phyloP scores from a whole-genome alignment of 2,113 vertebrate species.

The Eulacestoma nigropectus region DNA sequence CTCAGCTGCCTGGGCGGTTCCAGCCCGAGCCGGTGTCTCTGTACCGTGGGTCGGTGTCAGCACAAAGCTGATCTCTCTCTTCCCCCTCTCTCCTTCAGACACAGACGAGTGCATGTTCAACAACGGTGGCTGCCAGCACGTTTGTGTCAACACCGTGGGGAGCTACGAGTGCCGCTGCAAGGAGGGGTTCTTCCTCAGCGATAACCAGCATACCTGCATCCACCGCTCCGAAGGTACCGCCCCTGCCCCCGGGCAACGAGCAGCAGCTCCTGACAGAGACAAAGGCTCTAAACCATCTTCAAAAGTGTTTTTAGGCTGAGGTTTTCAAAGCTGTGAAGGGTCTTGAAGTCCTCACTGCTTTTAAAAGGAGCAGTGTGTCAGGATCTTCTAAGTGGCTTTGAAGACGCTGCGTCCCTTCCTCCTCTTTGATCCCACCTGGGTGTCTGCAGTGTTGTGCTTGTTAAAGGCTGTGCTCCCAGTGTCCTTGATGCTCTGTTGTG shows the following conservation, averaged over 20 bases:
- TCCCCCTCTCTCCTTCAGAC: constrained; percentile 55
- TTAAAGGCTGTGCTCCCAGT: neutral
- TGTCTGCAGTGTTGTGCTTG: neutral
- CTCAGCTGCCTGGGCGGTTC: neutral
- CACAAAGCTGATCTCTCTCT: neutral
- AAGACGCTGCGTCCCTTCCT: neutral
- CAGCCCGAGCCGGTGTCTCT: fast-evolving
- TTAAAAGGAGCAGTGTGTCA: neutral
- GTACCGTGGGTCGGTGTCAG: fast-evolving
- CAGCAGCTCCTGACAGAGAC: neutral
- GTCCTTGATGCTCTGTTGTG: neutral
- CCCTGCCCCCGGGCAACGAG: neutral
- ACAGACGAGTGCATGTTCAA: constrained; percentile 85
- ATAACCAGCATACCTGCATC: constrained; percentile 98
- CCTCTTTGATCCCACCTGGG: neutral
- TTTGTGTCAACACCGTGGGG: constrained; percentile 91
- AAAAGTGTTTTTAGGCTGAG: neutral
- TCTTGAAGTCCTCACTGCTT: neutral
- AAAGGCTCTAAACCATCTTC: neutral
- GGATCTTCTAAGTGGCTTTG: constrained; percentile 14
- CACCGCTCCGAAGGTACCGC: constrained; percentile 89
- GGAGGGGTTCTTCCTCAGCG: constrained; percentile 93
- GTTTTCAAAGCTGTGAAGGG: neutral
- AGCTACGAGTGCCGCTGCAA: constrained; percentile 95
- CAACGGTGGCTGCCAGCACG: constrained; percentile 95